Base-by-base conservation (phyloP, 2,797 vertebrate species). In the Nannoperca australis region DNA sequence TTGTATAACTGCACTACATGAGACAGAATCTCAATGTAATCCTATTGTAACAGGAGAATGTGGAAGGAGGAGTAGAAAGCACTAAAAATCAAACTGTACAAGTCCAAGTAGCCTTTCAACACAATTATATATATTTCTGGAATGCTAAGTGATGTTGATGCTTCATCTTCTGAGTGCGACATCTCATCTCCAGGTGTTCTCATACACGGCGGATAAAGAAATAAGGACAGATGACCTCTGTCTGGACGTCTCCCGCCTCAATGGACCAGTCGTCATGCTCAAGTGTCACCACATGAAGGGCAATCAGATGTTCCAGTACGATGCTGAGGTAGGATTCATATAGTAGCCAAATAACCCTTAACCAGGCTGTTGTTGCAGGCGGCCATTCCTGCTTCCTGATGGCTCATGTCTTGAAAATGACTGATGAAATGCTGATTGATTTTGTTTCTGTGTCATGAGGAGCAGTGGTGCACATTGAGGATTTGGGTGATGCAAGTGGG, bases 201-300 rank as follows among this genome's bases (percentile, higher is more conserved):
- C 98, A 0, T 99, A 99, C 89, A 99, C 98, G 0, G 98, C 97
- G 0, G 98, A 99, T 91, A 99, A 98, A 90, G 98, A 99, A 95
- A 98, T 99, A 66, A 94, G 98, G 81, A 99, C 98, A 0, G 98
- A 99, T 12, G 98, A 99, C 83, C 93, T 99, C 85, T 99, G 98
- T 81, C 93, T 99, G 93, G 98, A 99, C 53, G 98, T 99, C 59
- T 98, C 98, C 2, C 96, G 98, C 69, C 96, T 99, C 79, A 99
- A 97, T 40, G 98, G 98, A 17, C 98, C 98, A 0, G 95, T 99
- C 10, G 92, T 96, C 72, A 99, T 99, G 98, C 94, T 99, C 62
- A 99, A 99, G 94, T 99, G 98, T 88, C 98, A 99, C 87, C 98
- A 99, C 91, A 97, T 99, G 98, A 96, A 97, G 88, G 98, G 98